Evolutionary conservation across 2,113 vertebrate genomes (phyloP).

Genomic region (Dromiciops gliroides): DNA sequence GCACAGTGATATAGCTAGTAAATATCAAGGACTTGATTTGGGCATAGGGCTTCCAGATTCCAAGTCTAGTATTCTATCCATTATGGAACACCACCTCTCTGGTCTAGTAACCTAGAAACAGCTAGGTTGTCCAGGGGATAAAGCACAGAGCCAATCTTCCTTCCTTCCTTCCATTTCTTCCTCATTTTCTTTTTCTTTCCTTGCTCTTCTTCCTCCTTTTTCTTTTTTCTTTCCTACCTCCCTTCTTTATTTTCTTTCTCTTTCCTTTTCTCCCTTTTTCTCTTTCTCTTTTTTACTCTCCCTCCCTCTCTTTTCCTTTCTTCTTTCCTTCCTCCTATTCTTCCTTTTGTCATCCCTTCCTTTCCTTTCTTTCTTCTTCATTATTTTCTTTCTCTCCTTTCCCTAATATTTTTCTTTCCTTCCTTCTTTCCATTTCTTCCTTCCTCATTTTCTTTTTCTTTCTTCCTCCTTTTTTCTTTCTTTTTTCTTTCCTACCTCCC

Average conservation of each 20-base stretch:
- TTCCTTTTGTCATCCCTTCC: too few species aligned
- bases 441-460: too few species aligned
- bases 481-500: too few species aligned
- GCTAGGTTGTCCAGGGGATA: not conserved
- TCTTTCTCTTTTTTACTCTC: not conserved
- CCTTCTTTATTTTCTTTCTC: not conserved
- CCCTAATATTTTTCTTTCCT: not conserved
- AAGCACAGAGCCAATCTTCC: not conserved
- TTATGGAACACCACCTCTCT: too few species aligned
- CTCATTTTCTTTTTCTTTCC: not conserved
- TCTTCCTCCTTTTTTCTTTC: too few species aligned
- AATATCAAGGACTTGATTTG: not conserved
- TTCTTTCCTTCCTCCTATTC: too few species aligned
- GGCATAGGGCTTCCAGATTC: not conserved
- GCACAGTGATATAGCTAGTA: not conserved
- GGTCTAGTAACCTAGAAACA: too few species aligned
- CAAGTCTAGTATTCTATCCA: not conserved
- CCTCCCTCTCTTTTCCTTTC: too few species aligned
- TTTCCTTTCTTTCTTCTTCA: too few species aligned
- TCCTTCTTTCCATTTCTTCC: accelerated
- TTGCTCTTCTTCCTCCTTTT: too few species aligned
- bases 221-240: not conserved
- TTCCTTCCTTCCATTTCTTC: not conserved
- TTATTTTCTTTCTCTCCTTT: too few species aligned
- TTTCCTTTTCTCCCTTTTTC: too few species aligned